A percentile compares a stretch with the other conserved stretches of the same genome.
Evolutionary conservation across 2,888 invertebrate species (phyloP).

Genomic region (Chirona hameri): DNA sequence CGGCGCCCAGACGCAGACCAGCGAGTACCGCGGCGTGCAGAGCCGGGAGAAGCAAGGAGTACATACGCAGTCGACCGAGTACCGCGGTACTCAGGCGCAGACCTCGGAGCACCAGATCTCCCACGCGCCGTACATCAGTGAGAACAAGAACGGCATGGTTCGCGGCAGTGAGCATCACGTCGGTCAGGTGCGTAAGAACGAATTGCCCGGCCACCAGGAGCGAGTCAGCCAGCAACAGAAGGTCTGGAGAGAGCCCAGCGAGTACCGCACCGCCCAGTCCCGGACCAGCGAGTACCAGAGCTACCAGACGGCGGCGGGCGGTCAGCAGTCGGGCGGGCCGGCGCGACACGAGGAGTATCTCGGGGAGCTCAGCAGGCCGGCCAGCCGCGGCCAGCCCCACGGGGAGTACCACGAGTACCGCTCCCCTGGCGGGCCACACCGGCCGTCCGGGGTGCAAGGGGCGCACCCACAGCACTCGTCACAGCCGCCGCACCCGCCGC

Average conservation of each 20-base stretch:
- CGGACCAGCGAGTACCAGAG: not conserved
- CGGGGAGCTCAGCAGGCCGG: not conserved
- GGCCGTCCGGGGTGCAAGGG: no score
- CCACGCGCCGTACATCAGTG: not conserved
- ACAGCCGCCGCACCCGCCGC: no score
- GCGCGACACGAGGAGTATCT: no score
- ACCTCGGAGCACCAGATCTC: not conserved
- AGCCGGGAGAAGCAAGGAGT: no score
- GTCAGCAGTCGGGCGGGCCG: no score
- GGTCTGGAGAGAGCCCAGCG: not conserved
- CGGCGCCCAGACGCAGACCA: not conserved
- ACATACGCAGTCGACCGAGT: not conserved
- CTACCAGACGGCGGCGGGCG: not conserved
- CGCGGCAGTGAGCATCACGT: not conserved
- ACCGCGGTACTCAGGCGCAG: not conserved
- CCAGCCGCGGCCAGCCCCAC: not conserved
- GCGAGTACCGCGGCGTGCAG: not conserved
- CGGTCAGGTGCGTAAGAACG: not conserved
- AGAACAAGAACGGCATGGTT: not conserved
- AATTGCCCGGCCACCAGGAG: not conserved
- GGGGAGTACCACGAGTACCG: not conserved
- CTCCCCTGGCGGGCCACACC: no score
- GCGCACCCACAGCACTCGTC: no score
- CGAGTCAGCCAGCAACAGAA: not conserved
- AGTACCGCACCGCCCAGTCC: not conserved